phyloP scores from a whole-genome alignment of 2,888 invertebrate genomes.

The Napeogenes inachia region DNA sequence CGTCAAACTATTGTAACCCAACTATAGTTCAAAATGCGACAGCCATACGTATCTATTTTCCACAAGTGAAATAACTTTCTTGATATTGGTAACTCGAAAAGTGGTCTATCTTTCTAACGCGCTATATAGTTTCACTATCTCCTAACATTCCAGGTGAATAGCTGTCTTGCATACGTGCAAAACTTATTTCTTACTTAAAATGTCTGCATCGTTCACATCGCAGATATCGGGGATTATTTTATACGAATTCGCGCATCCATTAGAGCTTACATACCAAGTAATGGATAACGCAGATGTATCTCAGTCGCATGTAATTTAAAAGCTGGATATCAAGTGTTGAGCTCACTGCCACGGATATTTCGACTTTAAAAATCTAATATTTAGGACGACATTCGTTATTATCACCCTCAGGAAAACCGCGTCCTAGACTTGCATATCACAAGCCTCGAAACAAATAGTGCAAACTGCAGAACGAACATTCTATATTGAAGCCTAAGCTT shows the following conservation, averaged over 20 bases:
- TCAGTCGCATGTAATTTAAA: constrained; percentile 50
- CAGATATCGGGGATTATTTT: constrained; percentile 28
- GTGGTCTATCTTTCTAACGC: constrained; percentile 52
- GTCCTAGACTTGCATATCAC: constrained; percentile 62
- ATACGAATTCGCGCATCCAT: constrained; percentile 38
- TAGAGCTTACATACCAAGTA: constrained; percentile 52
- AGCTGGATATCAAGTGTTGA: constrained; percentile 52
- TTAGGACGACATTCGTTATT: constrained; percentile 72
- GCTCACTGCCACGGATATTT: constrained; percentile 55
- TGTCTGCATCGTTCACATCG: constrained; percentile 24
- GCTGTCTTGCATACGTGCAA: constrained; percentile 26
- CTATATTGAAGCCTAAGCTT: constrained; percentile 56
- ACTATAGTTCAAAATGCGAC: constrained; percentile 34
- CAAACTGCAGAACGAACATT: constrained; percentile 36
- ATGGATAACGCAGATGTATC: constrained; percentile 62
- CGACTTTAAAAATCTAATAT: constrained; percentile 71
- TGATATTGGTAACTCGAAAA: constrained; percentile 50
- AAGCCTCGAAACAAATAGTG: constrained; percentile 42
- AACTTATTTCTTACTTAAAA: constrained; percentile 28
- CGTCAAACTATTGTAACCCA: constrained; percentile 37
- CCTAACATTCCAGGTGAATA: constrained; percentile 59
- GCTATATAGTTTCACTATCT: constrained; percentile 61
- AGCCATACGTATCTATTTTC: constrained; percentile 43
- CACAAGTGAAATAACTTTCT: constrained; percentile 54
- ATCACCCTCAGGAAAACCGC: constrained; percentile 62